Percentiles rank a stretch among this genome's conserved stretches.
These are phyloP conservation scores for Chionomys nivalis DNA, from an alignment of 2,113 vertebrate genomes.

Conservation along the genomic window DNA sequence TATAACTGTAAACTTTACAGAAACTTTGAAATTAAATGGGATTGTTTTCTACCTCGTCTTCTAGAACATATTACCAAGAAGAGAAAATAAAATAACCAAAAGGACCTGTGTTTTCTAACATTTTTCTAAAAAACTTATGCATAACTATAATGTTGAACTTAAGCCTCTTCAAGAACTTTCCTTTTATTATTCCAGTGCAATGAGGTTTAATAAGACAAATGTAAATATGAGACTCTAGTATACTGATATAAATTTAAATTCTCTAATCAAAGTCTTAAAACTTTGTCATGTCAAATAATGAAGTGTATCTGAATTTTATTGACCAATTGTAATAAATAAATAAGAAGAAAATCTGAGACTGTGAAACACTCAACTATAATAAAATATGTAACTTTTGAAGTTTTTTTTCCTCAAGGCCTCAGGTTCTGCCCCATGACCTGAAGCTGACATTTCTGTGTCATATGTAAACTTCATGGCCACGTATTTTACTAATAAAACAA, in stretches of 20 bases:
- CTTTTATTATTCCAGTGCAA: not conserved
- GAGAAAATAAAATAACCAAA: not conserved
- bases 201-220: constrained; percentile 4
- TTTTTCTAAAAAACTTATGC: not conserved
- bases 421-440: not conserved
- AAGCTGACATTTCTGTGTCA: not conserved
- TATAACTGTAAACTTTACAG: not conserved
- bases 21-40: not conserved
- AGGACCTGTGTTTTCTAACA: not conserved
- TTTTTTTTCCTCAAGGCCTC: not conserved
- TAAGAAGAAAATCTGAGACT: not conserved
- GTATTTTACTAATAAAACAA: not conserved
- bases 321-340: not conserved
- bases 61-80: not conserved
- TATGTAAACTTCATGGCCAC: not conserved
- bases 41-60: not conserved
- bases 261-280: constrained; percentile 9
- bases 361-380: not conserved
- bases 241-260: not conserved
- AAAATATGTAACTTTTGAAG: not conserved
- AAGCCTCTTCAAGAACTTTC: not conserved
- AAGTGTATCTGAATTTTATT: not conserved
- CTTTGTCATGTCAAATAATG: not conserved
- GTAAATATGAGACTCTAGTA: not conserved
- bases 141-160: not conserved